phyloP scores from a whole-genome alignment of 2,888 invertebrate genomes.

The Willowsia nigromaculata region DNA sequence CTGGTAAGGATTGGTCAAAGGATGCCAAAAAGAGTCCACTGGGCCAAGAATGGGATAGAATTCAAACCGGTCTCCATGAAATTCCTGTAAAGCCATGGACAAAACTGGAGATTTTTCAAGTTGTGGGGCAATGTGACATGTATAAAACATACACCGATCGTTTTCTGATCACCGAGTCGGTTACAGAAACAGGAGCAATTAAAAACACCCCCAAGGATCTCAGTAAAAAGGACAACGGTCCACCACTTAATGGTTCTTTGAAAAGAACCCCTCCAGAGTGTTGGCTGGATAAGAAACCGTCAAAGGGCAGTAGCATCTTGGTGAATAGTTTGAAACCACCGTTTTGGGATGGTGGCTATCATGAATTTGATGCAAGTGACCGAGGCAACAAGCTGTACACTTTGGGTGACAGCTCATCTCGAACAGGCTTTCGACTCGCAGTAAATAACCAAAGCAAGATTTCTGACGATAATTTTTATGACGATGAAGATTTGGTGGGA shows the following conservation, averaged over 20 bases:
- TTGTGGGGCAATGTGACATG: conserved; percentile 3
- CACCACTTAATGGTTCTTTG: no score
- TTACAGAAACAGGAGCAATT: neutral
- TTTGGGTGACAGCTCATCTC: neutral
- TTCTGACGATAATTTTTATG: neutral
- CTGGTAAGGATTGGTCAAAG: neutral
- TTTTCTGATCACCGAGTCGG: neutral
- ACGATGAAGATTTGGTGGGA: neutral
- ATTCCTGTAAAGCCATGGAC: neutral
- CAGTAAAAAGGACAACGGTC: neutral
- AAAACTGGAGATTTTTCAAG: conserved; percentile 20
- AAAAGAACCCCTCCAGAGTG: neutral
- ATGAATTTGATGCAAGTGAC: neutral
- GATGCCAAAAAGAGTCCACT: conserved; percentile 7
- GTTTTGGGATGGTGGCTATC: no score
- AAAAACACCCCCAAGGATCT: neutral
- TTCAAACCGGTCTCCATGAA: neutral
- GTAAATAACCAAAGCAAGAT: neutral
- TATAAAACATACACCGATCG: neutral
- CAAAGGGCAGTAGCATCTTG: neutral
- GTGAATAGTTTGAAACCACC: neutral
- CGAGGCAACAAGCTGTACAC: neutral
- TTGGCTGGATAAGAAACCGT: neutral
- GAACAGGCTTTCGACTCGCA: neutral
- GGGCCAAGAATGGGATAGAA: conserved; percentile 1